Evolutionary conservation across 2,113 vertebrate genomes (phyloP), one percentile per base, ranked within the genome.

Genomic region (Oreocharis arfaki): DNA sequence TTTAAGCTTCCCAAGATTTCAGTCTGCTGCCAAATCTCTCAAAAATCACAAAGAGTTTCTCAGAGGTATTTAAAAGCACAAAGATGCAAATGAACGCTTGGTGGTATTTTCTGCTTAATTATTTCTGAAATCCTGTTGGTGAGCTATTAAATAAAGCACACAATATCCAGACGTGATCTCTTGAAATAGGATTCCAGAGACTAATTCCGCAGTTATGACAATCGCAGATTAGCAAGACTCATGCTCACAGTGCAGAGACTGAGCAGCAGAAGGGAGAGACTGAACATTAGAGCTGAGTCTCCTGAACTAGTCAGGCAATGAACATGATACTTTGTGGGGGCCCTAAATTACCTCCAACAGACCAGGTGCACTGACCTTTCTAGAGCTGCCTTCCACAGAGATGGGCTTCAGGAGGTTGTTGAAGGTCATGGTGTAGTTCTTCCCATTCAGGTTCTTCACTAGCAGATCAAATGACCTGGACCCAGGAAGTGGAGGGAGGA

Each of bases 381-480:
- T 98, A 79, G 96, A 98, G 98, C 99, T 99, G 81, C 98, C 98
- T 94, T 99, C 98, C 86, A 98, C 98, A 93, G 98, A 98, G 59
- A 99, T 99, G 52, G 98, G 98, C 82, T 97, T 98, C 83, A 99
- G 97, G 27, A 99, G 98, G 89, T 99, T 99, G 94, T 99, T 99
- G 84, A 99, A 96, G 12, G 97, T 98, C 99, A 99, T 99, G 92
- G 99, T 98, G 77, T 99, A 98, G 94, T 98, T 99, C 97, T 99
- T 99, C 33, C 98, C 99, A 88, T 98, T 98, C 46, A 99, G 97
- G 76, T 99, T 98, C 96, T 99, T 99, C 53, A 99, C 98, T n/a
- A 99, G 92, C 60, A 99, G 96, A 96, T 98, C 98, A 86, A 99
- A 99, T 11, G 99, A 99, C 95, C 99, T 99, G 94, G 53, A 96